Evolutionary conservation across 2,113 vertebrate species (phyloP).

Genomic region (Vulpes ferrilata): DNA sequence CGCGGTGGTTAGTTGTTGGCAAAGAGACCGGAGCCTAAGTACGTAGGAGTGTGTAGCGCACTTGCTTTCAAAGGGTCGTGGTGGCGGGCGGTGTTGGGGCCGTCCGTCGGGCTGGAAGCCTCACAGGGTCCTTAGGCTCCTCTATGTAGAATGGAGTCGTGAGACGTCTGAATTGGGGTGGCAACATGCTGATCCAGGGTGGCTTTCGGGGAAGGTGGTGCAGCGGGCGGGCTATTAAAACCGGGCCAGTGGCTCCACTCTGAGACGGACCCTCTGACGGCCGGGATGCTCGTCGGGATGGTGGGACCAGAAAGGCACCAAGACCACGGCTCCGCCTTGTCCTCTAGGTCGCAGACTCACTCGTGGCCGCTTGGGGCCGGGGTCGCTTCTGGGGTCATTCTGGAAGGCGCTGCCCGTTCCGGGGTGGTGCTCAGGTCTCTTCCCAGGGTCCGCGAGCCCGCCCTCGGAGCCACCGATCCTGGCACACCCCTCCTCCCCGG

Average conservation of each 20-base stretch:
- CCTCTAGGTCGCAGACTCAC: background rate
- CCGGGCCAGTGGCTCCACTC: background rate
- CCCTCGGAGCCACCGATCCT: too few relatives aligned
- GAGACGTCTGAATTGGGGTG: background rate
- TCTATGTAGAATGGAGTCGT: background rate
- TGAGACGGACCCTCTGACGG: background rate
- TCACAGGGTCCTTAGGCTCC: background rate
- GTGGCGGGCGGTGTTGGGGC: background rate
- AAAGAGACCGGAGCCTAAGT: background rate
- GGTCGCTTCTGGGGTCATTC: background rate
- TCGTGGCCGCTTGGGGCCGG: background rate
- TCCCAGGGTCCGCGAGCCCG: background rate
- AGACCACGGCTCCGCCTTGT: background rate
- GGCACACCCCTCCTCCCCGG: background rate
- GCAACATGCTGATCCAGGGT: background rate
- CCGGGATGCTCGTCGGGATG: background rate
- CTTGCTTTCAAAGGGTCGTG: background rate
- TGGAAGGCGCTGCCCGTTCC: background rate
- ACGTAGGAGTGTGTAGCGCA: background rate
- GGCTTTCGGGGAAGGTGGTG: background rate
- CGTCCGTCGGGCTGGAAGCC: background rate
- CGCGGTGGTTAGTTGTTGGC: background rate
- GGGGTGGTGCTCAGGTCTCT: background rate
- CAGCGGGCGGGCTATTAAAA: background rate
- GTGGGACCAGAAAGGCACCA: background rate